Conservation (phyloP, 2,113 vertebrate genomes). For the Oreochromis aureus region DNA sequence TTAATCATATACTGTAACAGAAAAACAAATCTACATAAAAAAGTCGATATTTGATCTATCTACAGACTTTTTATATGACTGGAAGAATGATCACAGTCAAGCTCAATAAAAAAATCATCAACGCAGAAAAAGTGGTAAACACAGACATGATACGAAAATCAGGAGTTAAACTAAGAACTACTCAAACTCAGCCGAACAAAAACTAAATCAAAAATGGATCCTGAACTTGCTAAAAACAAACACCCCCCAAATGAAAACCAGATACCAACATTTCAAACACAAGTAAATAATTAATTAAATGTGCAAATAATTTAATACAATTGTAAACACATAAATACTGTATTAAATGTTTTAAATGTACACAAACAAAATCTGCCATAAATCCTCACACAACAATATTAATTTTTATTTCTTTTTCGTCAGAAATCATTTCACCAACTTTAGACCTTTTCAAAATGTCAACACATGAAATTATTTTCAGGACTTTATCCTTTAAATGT, state of each 20-base stretch:
- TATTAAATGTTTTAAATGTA: neutral
- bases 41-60: accelerated
- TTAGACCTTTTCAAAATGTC: accelerated
- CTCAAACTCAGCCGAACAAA: neutral
- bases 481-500: neutral
- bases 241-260: accelerated
- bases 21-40: accelerated
- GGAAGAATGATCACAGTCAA: neutral
- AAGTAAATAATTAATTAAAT: neutral
- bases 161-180: too few species aligned
- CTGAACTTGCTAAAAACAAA: neutral
- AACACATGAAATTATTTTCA: neutral
- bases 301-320: neutral
- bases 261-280: accelerated
- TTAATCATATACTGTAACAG: accelerated
- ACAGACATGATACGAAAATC: accelerated
- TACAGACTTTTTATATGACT: neutral
- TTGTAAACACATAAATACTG: neutral
- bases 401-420: neutral
- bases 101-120: accelerated
- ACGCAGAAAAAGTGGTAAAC: accelerated
- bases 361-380: neutral
- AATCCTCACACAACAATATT: accelerated
- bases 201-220: accelerated
- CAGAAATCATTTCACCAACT: neutral